phyloP scores from a whole-genome alignment of 2,113 vertebrate species.

The Stigmatopora nigra region DNA sequence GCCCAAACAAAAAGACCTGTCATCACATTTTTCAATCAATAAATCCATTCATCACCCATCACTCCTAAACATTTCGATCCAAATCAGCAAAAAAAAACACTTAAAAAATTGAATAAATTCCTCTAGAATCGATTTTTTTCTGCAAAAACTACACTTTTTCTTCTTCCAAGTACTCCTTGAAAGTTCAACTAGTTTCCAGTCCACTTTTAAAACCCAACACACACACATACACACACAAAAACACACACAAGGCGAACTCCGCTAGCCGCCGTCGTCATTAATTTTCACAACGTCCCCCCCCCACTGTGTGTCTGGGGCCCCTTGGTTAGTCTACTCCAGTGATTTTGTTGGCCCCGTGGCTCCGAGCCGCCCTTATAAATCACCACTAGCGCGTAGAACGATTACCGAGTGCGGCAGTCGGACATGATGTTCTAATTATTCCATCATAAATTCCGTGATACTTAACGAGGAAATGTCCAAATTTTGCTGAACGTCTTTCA shows the following conservation, averaged over 20 bases:
- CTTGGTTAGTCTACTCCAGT: slow-evolving; percentile 20
- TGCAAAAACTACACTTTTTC: too few species aligned
- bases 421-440: slow-evolving; percentile 4
- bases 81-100: too few species aligned
- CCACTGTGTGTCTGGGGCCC: slow-evolving; percentile 24
- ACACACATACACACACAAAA: too few species aligned
- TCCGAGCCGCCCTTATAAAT: slow-evolving; percentile 36
- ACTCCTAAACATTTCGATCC: too few species aligned
- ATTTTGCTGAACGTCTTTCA: not conserved
- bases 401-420: slow-evolving; percentile 25
- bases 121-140: too few species aligned
- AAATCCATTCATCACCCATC: too few species aligned
- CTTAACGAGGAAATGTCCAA: not conserved
- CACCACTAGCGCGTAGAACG: slow-evolving; percentile 17
- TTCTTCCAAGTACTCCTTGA: too few species aligned
- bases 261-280: slow-evolving; percentile 29
- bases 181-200: not conserved
- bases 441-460: not conserved
- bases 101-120: too few species aligned
- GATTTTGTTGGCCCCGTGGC: slow-evolving; percentile 23
- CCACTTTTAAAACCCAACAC: not conserved
- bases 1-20: too few species aligned
- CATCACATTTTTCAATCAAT: too few species aligned
- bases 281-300: slow-evolving; percentile 20
- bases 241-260: slow-evolving; percentile 3